Base-by-base conservation (phyloP, 1,140 invertebrate species). In the Neelides sp. region DNA sequence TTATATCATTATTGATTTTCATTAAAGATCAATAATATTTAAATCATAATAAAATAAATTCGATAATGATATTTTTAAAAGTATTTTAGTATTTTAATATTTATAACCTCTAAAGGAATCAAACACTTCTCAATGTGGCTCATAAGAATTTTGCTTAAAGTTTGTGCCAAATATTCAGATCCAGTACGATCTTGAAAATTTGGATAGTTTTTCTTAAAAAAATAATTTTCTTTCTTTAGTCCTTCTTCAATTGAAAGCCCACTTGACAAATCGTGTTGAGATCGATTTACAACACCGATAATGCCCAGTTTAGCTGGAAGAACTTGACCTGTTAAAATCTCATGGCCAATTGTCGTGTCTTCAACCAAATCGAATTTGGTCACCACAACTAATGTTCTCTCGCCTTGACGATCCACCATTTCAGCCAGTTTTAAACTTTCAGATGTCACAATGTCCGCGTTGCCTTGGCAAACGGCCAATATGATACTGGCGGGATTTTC, bases 241-340 rank as follows among this genome's bases (percentile, higher is more conserved):
- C 90, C 78, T 44, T 95, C 89, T 63, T 83, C 64, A 52, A 84
- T 79, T 5, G 50, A 58, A 58, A 96, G 96, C 55, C 86, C 88
- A 64, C 88, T 84, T 52, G 88, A 82, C 58, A 98, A 98, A 68
- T 98, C 93, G 65, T 93, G 85, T 67, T 98, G 95, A 56, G 92
- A 97, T 62, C 95, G 74, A 73, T 98, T 98, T 1, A 98, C 90
- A 1, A 98, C 90, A 52, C 95, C 95, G 64, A 98, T 93, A 58
- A 95, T 95, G 57, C 96, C 86, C 15, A 99, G 71, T 71, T 98
- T 98, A 1, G 98, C 92, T 20, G 94, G 93, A 64, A 99, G 97
- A 1, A 98, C 85, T 53, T 88, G 75, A 1, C 96, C 96, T 70
- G 90, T 95, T 15, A 99, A 71, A 52, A 98, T 91, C 66, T 98